These are phyloP conservation scores for Myrmecophaga tridactyla DNA, from an alignment of 2,113 vertebrate genomes.

Conservation along the genomic window DNA sequence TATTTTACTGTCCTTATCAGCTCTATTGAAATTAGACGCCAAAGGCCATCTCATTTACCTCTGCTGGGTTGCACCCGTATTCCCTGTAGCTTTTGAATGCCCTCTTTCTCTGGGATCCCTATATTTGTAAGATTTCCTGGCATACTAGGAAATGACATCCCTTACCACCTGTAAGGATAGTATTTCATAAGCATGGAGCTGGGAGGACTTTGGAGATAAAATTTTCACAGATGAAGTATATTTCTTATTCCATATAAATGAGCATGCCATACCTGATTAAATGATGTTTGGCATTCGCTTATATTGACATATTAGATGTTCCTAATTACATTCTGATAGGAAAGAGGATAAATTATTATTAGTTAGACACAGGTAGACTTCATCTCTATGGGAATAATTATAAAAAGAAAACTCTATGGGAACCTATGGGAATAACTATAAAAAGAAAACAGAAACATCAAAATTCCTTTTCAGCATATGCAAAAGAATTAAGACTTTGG, in stretches of 20 bases:
- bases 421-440: too few relatives aligned
- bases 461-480: neutral
- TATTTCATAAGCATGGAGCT: neutral
- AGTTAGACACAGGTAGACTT: neutral
- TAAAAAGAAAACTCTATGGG: neutral
- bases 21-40: neutral
- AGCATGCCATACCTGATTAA: neutral
- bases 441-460: neutral
- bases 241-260: neutral
- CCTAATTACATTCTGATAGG: neutral
- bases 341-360: neutral
- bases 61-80: accelerated
- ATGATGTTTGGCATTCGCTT: neutral
- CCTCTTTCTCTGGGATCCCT: neutral
- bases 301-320: neutral
- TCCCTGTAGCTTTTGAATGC: too few relatives aligned
- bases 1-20: neutral
- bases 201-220: neutral
- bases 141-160: neutral
- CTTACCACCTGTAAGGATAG: neutral
- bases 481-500: neutral
- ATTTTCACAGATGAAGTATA: neutral
- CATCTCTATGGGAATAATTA: neutral
- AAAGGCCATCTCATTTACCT: neutral
- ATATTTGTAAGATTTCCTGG: neutral